A percentile compares a stretch with the other conserved stretches of the same genome.
Conservation (phyloP, 2,797 vertebrate species). For the Psittacula derbiana region DNA sequence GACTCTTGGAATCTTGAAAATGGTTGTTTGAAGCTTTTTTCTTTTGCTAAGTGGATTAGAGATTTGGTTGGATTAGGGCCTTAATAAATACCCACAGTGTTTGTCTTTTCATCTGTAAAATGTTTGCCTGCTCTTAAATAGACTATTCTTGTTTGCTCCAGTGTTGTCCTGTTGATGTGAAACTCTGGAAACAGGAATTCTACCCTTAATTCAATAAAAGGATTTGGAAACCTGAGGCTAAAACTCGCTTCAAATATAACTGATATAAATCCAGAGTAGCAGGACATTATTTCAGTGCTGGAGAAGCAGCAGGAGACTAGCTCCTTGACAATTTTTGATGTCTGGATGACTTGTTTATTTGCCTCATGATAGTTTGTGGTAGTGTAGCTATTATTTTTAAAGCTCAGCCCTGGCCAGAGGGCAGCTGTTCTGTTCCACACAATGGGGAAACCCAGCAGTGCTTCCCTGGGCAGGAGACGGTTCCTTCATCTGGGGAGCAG, state of each 20-base stretch:
- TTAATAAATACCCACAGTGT: conserved; percentile 54
- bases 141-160: conserved; percentile 50
- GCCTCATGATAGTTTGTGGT: conserved; percentile 45
- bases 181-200: conserved; percentile 55
- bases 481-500: background rate
- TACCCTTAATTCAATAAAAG: conserved; percentile 42
- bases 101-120: conserved; percentile 53
- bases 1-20: conserved; percentile 8
- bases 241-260: background rate
- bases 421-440: background rate
- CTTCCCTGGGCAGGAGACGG: background rate
- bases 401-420: conserved; percentile 31
- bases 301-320: conserved; percentile 46
- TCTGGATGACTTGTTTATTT: conserved; percentile 44
- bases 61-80: conserved; percentile 53
- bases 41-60: conserved; percentile 35
- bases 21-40: conserved; percentile 3
- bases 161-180: conserved; percentile 55
- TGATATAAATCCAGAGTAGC: conserved; percentile 44
- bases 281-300: conserved; percentile 29
- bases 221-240: conserved; percentile 54
- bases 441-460: background rate
- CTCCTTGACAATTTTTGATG: conserved; percentile 41
- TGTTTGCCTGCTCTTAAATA: conserved; percentile 52
- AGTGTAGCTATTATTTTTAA: conserved; percentile 48